These are phyloP conservation scores for Fragum fragum DNA, from an alignment of 2,888 invertebrate species.

Conservation along the genomic window DNA sequence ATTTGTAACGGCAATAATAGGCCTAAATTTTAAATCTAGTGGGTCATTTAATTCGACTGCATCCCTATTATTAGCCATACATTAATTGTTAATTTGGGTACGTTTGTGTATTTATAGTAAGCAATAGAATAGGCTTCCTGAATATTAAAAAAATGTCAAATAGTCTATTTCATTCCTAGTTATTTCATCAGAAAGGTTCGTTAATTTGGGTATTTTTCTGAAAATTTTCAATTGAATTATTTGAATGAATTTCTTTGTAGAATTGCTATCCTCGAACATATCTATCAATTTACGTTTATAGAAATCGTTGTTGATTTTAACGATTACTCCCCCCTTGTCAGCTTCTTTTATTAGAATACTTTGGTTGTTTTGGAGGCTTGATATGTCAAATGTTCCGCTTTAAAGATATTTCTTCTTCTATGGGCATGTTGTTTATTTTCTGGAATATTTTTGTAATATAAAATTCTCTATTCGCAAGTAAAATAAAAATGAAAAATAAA, in stretches of 20 bases:
- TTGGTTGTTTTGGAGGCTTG: no score
- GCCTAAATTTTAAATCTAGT: conserved; percentile 46
- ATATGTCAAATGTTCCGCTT: no score
- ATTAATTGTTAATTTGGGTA: conserved; percentile 10
- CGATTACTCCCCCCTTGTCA: conserved; percentile 47
- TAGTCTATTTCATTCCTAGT: conserved; percentile 35
- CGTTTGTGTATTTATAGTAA: conserved; percentile 47
- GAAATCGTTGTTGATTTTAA: conserved; percentile 44
- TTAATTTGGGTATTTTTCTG: conserved; percentile 21
- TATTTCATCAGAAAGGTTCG: not conserved
- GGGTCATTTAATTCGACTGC: conserved; percentile 28
- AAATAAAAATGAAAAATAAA: no score
- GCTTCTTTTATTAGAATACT: conserved; percentile 40
- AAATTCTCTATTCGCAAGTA: no score
- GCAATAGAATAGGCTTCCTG: conserved; percentile 44
- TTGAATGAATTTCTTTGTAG: conserved; percentile 35
- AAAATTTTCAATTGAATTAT: conserved; percentile 14
- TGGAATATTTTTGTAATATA: no score
- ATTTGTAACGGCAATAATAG: conserved; percentile 44
- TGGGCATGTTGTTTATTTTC: no score
- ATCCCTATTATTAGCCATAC: not conserved
- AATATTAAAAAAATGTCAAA: conserved; percentile 30
- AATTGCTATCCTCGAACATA: conserved; percentile 27
- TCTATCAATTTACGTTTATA: conserved; percentile 34
- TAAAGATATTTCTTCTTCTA: no score